phyloP scores from a whole-genome alignment of 2,888 invertebrate genomes.

The Pseudanteris insignis region DNA sequence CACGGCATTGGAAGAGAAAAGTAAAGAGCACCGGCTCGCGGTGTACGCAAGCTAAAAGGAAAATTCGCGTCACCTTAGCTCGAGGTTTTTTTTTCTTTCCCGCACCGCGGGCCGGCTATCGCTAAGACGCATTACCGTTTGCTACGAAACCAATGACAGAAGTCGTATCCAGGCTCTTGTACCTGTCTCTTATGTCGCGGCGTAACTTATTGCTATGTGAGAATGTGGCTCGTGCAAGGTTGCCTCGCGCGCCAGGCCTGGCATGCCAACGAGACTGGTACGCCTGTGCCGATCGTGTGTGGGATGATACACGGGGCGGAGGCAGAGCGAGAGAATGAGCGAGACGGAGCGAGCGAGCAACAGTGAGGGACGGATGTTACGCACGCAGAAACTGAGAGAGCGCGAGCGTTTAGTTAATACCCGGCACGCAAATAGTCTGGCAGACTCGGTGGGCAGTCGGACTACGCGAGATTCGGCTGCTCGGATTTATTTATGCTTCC shows the following conservation, averaged over 20 bases:
- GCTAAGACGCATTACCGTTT: slow-evolving; percentile 40
- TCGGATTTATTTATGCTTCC: slow-evolving; percentile 44
- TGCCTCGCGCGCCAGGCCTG: slow-evolving; percentile 18
- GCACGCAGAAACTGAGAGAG: too few species aligned
- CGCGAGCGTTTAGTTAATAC: slow-evolving; percentile 40
- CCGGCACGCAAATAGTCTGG: slow-evolving; percentile 46
- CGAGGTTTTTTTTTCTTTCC: slow-evolving; percentile 6
- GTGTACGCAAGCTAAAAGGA: too few species aligned
- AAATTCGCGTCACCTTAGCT: slow-evolving; percentile 30
- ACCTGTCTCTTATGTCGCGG: slow-evolving; percentile 28
- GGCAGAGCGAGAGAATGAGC: slow-evolving; percentile 22
- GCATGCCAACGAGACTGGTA: slow-evolving; percentile 30
- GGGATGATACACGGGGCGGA: slow-evolving; percentile 44
- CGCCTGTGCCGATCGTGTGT: slow-evolving; percentile 42
- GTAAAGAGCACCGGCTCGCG: too few species aligned
- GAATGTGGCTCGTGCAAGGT: slow-evolving; percentile 41
- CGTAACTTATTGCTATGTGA: slow-evolving; percentile 41
- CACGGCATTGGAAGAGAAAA: too few species aligned
- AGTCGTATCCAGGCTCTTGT: slow-evolving; percentile 31
- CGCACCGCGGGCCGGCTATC: slow-evolving; percentile 30
- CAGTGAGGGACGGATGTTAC: too few species aligned
- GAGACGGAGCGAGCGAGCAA: too few species aligned
- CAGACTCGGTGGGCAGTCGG: slow-evolving; percentile 42
- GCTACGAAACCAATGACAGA: slow-evolving; percentile 44
- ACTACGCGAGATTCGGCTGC: slow-evolving; percentile 42